A percentile compares a stretch with the other conserved stretches of the same genome.
Conservation (phyloP, 2,113 vertebrate species). For the Sinocyclocheilus anshuiensis region DNA sequence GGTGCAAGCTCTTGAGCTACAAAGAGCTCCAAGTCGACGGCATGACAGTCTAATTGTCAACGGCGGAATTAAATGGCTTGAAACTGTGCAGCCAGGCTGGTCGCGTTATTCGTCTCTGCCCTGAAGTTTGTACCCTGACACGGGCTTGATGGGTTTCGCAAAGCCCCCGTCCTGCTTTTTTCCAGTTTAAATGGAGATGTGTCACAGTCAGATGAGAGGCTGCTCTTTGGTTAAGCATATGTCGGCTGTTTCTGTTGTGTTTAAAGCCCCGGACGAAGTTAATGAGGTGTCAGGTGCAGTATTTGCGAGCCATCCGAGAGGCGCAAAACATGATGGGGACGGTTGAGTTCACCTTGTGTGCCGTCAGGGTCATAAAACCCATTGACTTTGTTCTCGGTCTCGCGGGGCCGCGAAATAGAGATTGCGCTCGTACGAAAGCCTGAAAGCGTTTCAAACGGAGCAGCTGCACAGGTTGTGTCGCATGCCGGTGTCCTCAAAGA, state of each 20-base stretch:
- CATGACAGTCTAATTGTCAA: slow-evolving; percentile 37
- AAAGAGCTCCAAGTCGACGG: slow-evolving; percentile 66
- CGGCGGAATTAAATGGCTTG: slow-evolving; percentile 38
- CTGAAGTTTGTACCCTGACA: slow-evolving; percentile 35
- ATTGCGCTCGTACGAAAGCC: slow-evolving; percentile 7
- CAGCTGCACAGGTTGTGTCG: slow-evolving; percentile 15
- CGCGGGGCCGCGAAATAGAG: slow-evolving; percentile 20
- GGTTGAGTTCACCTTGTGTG: slow-evolving; percentile 54
- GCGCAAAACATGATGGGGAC: slow-evolving; percentile 38
- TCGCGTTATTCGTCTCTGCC: slow-evolving; percentile 21
- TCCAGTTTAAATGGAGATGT: slow-evolving; percentile 31
- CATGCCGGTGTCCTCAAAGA: neutral
- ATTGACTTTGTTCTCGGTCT: slow-evolving; percentile 37
- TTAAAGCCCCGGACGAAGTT: slow-evolving; percentile 64
- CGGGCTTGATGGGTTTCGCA: slow-evolving; percentile 18
- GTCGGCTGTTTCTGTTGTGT: slow-evolving; percentile 61
- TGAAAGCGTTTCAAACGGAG: slow-evolving; percentile 9
- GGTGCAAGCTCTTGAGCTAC: slow-evolving; percentile 69
- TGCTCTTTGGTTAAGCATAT: slow-evolving; percentile 49
- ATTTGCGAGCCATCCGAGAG: slow-evolving; percentile 41
- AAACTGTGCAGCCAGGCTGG: slow-evolving; percentile 11
- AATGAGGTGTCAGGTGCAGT: slow-evolving; percentile 70
- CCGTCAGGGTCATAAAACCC: slow-evolving; percentile 42
- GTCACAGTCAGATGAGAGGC: slow-evolving; percentile 38
- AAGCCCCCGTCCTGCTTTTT: slow-evolving; percentile 8